A percentile compares a stretch with the other conserved stretches of the same genome.
phyloP scores from a whole-genome alignment of 2,888 invertebrate genomes.

The Chironomus tentans region DNA sequence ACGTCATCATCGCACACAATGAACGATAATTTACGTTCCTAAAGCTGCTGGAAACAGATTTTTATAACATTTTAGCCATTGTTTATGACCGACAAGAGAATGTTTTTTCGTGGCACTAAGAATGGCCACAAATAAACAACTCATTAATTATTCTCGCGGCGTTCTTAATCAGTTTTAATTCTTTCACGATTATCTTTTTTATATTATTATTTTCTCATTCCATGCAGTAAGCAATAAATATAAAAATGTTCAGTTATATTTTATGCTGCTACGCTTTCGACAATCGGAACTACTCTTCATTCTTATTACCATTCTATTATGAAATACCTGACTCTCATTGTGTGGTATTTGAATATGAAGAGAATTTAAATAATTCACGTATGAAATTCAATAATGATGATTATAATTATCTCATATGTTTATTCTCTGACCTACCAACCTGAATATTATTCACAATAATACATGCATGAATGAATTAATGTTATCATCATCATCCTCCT shows the following conservation, averaged over 20 bases:
- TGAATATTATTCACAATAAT: not conserved
- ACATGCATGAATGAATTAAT: too few relatives aligned
- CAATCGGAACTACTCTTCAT: not conserved
- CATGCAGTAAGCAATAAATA: not conserved
- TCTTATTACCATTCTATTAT: not conserved
- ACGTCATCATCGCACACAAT: not conserved
- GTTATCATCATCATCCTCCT: too few relatives aligned
- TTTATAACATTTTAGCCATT: not conserved
- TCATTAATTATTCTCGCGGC: conserved; percentile 24
- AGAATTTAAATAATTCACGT: too few relatives aligned
- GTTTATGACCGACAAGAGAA: not conserved
- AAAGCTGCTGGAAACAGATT: not conserved
- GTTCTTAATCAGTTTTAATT: conserved; percentile 21
- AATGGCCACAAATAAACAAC: conserved; percentile 12
- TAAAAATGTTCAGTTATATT: not conserved
- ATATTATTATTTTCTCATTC: not conserved
- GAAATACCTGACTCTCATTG: not conserved
- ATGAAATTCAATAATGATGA: too few relatives aligned
- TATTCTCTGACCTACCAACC: not conserved
- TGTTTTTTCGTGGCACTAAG: not conserved
- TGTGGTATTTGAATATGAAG: not conserved
- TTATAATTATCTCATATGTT: too few relatives aligned
- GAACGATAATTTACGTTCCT: not conserved
- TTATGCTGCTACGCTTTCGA: not conserved
- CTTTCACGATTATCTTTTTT: conserved; percentile 12